phyloP scores from a whole-genome alignment of 37 sponge, comb jelly and placozoan genomes.

The Corticium candelabrum region DNA sequence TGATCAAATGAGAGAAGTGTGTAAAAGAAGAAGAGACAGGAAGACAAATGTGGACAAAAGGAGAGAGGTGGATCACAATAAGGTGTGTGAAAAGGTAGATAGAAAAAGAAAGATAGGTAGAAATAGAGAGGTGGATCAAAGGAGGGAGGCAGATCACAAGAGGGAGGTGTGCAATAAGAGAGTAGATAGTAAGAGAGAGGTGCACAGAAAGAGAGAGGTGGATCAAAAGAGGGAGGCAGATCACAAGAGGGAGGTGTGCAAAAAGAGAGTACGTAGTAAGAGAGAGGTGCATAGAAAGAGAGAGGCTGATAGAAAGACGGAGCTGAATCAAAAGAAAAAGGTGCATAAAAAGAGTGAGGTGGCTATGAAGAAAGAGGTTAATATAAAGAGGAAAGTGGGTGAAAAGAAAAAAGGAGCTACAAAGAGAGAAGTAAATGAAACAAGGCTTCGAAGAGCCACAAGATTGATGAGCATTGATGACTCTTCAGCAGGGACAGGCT shows the following conservation, averaged over 20 bases:
- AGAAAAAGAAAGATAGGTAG: neutral
- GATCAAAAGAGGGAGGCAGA: neutral
- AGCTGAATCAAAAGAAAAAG: neutral
- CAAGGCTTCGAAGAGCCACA: neutral
- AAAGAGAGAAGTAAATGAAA: too few relatives aligned
- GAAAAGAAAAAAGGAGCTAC: too few relatives aligned
- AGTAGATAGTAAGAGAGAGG: slow-evolving; percentile 2
- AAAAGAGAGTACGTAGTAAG: neutral
- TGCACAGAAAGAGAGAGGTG: neutral
- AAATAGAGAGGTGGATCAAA: neutral
- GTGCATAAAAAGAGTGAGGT: too few relatives aligned
- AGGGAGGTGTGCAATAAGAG: neutral
- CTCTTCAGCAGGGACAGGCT: too few relatives aligned
- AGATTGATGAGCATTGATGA: neutral
- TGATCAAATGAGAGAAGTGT: slow-evolving; percentile 3
- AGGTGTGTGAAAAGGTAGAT: neutral
- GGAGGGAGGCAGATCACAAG: neutral
- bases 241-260: neutral
- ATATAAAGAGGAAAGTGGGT: too few relatives aligned
- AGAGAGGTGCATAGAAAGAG: neutral
- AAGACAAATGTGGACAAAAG: neutral
- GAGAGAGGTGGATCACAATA: slow-evolving; percentile 5
- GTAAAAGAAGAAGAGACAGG: neutral
- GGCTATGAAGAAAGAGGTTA: too few relatives aligned
- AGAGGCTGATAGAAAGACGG: neutral